Percentiles rank a stretch among this genome's conserved stretches.
These are phyloP conservation scores for Drosophila rubida DNA, from an alignment of 2,888 invertebrate genomes.

Conservation along the genomic window DNA sequence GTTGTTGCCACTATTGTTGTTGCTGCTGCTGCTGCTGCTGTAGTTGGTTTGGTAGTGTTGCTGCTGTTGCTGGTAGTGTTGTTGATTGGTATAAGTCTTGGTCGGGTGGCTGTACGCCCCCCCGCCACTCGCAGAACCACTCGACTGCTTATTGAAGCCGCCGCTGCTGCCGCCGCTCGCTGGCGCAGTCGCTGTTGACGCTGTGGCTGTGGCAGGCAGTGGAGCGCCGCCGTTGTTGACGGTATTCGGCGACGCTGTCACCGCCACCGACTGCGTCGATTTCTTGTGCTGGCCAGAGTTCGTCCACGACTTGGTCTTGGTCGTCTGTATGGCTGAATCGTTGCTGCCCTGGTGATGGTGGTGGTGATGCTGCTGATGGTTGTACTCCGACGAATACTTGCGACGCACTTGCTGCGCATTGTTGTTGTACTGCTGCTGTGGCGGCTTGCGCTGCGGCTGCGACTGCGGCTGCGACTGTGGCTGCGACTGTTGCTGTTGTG, in stretches of 20 bases:
- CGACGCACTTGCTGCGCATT: constrained; percentile 70
- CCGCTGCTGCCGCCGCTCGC: constrained; percentile 10
- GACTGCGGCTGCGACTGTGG: constrained; percentile 54
- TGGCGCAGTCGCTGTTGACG: constrained; percentile 16
- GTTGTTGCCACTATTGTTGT: constrained; percentile 42
- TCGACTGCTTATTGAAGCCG: constrained; percentile 36
- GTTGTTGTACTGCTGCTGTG: constrained; percentile 62
- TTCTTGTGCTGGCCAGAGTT: constrained; percentile 85
- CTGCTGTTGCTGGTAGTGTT: constrained; percentile 81
- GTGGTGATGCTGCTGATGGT: constrained; percentile 57
- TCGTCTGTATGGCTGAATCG: constrained; percentile 71
- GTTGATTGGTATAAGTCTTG: constrained; percentile 79
- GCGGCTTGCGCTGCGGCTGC: constrained; percentile 56
- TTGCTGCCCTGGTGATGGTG: constrained; percentile 64
- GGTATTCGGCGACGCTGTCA: constrained; percentile 83
- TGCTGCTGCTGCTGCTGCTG: constrained; percentile 17
- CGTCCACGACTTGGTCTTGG: constrained; percentile 85
- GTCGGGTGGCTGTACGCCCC: constrained; percentile 61
- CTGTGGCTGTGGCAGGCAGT: constrained; percentile 17
- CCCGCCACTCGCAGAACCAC: constrained; percentile 10
- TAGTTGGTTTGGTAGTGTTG: constrained; percentile 60
- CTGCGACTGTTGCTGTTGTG: constrained; percentile 43
- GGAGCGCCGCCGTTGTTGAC: constrained; percentile 81
- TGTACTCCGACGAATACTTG: constrained; percentile 74
- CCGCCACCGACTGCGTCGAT: constrained; percentile 84